phyloP scores from a whole-genome alignment of 2,888 invertebrate species.

The Entomobrya multifasciata region DNA sequence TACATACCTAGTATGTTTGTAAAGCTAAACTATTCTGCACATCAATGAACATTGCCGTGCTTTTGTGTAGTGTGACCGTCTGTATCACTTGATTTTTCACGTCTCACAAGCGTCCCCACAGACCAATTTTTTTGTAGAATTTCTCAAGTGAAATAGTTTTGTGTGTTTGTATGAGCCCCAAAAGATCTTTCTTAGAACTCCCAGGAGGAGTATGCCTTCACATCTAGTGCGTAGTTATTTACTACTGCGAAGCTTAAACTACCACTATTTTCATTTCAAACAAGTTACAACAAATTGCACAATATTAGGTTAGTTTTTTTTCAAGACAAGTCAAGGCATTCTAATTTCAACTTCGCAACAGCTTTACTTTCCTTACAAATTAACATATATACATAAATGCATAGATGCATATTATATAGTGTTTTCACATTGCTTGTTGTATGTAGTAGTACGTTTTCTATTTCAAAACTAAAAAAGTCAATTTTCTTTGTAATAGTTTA shows the following conservation, averaged over 20 bases:
- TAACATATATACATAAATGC: background rate
- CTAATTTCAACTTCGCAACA: conserved; percentile 40
- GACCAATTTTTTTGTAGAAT: conserved; percentile 14
- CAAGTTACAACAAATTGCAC: conserved; percentile 39
- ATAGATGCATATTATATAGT: background rate
- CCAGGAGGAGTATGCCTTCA: background rate
- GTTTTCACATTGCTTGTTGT: no score
- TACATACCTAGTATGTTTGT: no score
- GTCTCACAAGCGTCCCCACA: conserved; percentile 20
- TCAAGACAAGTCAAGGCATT: conserved; percentile 26
- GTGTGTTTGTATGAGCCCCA: conserved; percentile 8
- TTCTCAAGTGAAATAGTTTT: background rate
- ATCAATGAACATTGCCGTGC: background rate
- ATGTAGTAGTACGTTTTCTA: no score
- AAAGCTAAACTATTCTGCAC: background rate
- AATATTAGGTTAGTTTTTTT: conserved; percentile 51
- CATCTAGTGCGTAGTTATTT: background rate
- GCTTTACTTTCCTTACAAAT: conserved; percentile 13
- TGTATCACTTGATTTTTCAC: conserved; percentile 18
- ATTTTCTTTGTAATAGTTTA: no score
- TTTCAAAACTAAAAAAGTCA: no score
- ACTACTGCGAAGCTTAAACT: background rate
- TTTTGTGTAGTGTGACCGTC: background rate
- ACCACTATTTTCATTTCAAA: background rate
- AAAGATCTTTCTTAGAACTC: conserved; percentile 12